A percentile compares a stretch with the other conserved stretches of the same genome.
These are phyloP conservation scores for Lepetodrilus schrolli DNA, from an alignment of 2,888 invertebrate species.

Conservation along the genomic window DNA sequence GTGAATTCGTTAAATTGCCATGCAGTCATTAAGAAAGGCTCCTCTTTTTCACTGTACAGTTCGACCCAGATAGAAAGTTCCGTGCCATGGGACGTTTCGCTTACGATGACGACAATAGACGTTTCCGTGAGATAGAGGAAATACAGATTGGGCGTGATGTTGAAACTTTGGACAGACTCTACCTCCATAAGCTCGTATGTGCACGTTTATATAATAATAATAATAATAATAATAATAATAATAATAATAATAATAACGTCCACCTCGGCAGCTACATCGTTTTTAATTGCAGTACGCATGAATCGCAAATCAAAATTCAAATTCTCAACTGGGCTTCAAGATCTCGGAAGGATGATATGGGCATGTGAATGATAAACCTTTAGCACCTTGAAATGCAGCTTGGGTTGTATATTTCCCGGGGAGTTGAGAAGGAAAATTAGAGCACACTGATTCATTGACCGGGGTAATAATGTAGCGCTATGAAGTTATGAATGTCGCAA, in stretches of 20 bases:
- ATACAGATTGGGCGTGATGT: constrained; percentile 38
- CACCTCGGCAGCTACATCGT: neutral
- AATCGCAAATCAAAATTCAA: neutral
- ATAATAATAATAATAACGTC: neutral
- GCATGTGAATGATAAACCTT: no score
- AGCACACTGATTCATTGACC: no score
- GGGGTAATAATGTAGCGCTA: no score
- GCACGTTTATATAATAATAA: neutral
- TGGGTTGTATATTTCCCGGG: no score
- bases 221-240: neutral
- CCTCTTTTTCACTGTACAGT: constrained; percentile 40
- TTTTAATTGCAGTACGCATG: neutral
- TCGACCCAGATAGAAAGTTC: constrained; percentile 47
- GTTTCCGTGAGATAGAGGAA: constrained; percentile 57
- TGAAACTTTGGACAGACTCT: constrained; percentile 52
- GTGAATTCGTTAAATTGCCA: no score
- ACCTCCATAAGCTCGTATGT: constrained; percentile 57
- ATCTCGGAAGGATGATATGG: no score
- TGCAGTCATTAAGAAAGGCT: no score
- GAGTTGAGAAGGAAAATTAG: no score
- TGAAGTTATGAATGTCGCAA: no score
- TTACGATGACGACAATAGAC: constrained; percentile 53
- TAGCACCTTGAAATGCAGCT: no score
- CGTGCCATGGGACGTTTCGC: constrained; percentile 46
- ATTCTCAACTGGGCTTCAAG: no score